These are phyloP conservation scores for Diorhabda carinulata DNA, from an alignment of 1,140 invertebrate genomes.

Conservation along the genomic window DNA sequence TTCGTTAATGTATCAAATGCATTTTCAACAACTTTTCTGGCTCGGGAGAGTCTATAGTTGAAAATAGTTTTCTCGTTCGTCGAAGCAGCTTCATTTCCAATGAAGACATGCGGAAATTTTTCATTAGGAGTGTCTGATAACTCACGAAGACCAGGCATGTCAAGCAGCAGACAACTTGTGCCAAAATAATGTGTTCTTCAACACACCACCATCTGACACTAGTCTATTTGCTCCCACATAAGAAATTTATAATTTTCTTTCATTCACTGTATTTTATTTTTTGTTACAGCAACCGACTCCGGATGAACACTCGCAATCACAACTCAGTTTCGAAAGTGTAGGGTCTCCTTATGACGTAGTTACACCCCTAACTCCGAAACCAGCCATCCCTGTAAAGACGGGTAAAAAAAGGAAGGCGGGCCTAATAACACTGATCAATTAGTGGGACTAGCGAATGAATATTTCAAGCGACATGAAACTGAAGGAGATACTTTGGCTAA, in stretches of 20 bases:
- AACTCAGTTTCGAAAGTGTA: too few species aligned
- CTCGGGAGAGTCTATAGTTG: slow-evolving; percentile 9
- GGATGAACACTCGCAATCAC: too few species aligned
- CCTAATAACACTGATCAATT: slow-evolving; percentile 11
- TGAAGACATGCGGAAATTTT: slow-evolving; percentile 21
- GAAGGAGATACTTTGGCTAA: slow-evolving; percentile 17
- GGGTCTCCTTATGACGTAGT: too few species aligned
- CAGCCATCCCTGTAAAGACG: background rate
- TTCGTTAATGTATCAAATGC: too few species aligned
- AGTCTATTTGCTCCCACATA: background rate
- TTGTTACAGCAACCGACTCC: too few species aligned
- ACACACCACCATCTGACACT: background rate
- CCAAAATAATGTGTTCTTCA: too few species aligned
- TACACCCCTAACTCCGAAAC: background rate
- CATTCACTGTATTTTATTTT: background rate
- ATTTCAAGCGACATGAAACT: background rate
- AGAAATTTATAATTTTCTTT: background rate
- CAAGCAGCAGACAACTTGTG: too few species aligned
- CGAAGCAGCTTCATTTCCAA: slow-evolving; percentile 42
- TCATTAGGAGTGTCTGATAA: slow-evolving; percentile 10
- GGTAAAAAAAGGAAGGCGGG: background rate
- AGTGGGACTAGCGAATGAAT: background rate
- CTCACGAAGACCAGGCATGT: background rate
- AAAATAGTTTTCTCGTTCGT: background rate
- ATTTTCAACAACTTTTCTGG: background rate